Evolutionary conservation across 1,140 invertebrate species (phyloP).

Genomic region (Cecropterus lyciades): DNA sequence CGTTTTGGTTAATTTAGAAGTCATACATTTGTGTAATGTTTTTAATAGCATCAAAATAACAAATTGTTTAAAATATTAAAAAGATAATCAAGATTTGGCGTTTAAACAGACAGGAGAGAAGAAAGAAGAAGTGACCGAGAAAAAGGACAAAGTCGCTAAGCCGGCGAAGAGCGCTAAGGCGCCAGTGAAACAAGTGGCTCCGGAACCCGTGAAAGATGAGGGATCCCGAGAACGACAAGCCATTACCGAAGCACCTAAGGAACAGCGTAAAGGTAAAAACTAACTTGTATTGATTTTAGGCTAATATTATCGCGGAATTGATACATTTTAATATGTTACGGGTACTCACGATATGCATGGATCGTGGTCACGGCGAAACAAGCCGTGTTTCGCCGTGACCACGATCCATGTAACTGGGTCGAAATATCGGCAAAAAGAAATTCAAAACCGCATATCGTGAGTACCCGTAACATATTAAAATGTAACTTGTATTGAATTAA

Average conservation of each 20-base stretch:
- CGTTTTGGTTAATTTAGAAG: too few relatives aligned
- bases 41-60: neutral
- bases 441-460: too few relatives aligned
- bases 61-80: neutral
- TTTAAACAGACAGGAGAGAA: conserved; percentile 52
- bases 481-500: neutral
- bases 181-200: conserved; percentile 47
- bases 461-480: too few relatives aligned
- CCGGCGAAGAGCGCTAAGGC: conserved; percentile 49
- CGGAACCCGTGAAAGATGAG: conserved; percentile 60
- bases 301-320: too few relatives aligned
- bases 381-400: too few relatives aligned
- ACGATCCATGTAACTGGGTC: too few relatives aligned
- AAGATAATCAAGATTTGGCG: neutral
- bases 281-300: too few relatives aligned
- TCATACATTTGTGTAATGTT: neutral
- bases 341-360: too few relatives aligned
- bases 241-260: conserved; percentile 63
- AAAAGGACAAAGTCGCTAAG: conserved; percentile 68
- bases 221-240: conserved; percentile 47
- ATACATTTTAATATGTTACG: too few relatives aligned
- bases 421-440: too few relatives aligned
- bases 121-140: conserved; percentile 65
- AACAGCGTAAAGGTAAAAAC: conserved; percentile 79
- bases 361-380: too few relatives aligned